Percentiles rank a stretch among this genome's conserved stretches.
phyloP scores from a whole-genome alignment of 2,888 invertebrate genomes.

The Oscheius sp. region DNA sequence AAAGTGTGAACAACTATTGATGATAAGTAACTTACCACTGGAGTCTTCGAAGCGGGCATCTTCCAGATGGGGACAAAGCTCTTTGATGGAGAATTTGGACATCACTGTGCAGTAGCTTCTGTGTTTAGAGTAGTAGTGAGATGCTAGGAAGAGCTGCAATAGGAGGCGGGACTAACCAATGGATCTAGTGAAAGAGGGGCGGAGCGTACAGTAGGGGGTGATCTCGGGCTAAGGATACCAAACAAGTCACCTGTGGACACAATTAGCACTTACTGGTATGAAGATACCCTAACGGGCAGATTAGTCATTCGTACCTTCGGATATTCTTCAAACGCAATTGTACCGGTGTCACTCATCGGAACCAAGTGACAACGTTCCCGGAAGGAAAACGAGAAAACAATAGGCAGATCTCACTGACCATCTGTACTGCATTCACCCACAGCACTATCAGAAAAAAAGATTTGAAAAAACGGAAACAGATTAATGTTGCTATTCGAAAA shows the following conservation, averaged over 20 bases:
- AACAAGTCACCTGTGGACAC: constrained; percentile 22
- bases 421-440: background rate
- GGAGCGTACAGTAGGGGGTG: constrained; percentile 25
- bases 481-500: background rate
- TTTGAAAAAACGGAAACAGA: background rate
- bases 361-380: constrained; percentile 7
- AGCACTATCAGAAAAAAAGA: too few relatives aligned
- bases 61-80: constrained; percentile 59
- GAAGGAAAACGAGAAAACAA: constrained; percentile 2
- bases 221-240: background rate
- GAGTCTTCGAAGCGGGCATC: background rate
- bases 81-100: constrained; percentile 56
- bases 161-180: constrained; percentile 29
- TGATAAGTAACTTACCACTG: constrained; percentile 17
- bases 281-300: constrained; percentile 6
- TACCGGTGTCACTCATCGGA: constrained; percentile 14
- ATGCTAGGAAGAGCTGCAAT: constrained; percentile 3
- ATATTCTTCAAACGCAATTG: constrained; percentile 26
- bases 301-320: constrained; percentile 23
- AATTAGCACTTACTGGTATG: constrained; percentile 22
- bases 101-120: constrained; percentile 34
- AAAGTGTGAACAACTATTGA: background rate
- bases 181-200: constrained; percentile 22
- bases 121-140: constrained; percentile 10
- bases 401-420: background rate